Evolutionary conservation across 2,113 vertebrate genomes (phyloP), one percentile per base, ranked within the genome.

Genomic region (Chloropsis cyanopogon): DNA sequence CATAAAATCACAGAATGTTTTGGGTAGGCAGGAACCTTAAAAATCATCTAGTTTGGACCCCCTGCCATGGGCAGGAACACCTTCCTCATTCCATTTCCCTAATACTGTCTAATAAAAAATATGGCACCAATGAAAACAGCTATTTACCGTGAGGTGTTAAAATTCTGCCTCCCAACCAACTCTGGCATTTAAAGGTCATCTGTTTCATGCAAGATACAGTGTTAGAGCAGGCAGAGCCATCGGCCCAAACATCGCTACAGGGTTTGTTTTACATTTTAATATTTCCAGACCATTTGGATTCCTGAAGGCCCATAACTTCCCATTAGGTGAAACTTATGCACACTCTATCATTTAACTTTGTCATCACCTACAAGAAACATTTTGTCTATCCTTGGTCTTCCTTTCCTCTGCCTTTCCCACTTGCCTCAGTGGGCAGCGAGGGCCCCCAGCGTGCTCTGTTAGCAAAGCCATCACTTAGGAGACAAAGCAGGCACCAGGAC

Each of bases 371-470:
- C 15, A 63, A 54, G 28, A 75, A 78, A 79, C 20, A 19, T 46
- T 37, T n/a, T 42, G 4, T 44, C 46, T 46, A 2, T 12, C 53
- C 63, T 50, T 46, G 23, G 2, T 42, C 71, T 82, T 76, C 39
- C 35, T 88, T 63, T 49, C 41, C 15, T 42, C 50, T 53, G 4
- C 54, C 24, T 65, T 82, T 54, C 33, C 39, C 24, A 3, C 23
- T 56, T 52, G 29, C 49, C 10, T 79, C 70, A 25, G 22, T 7
- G 60, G 53, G 53, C 71, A 54, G 12, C 14, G 61, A 49, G n/a
- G 35, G 42, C 7, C 8, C 26, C 6, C 41, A 44, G 26, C 28
- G 11, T 2, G 16, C 10, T 65, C 59, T 0, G 1, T 10, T 16
- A 21, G 17, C 70, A 57, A 65, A 79, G 29, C 70, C 52, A 66